Conservation (phyloP, 2,113 vertebrate species). For the Xyliphius kryptos region DNA sequence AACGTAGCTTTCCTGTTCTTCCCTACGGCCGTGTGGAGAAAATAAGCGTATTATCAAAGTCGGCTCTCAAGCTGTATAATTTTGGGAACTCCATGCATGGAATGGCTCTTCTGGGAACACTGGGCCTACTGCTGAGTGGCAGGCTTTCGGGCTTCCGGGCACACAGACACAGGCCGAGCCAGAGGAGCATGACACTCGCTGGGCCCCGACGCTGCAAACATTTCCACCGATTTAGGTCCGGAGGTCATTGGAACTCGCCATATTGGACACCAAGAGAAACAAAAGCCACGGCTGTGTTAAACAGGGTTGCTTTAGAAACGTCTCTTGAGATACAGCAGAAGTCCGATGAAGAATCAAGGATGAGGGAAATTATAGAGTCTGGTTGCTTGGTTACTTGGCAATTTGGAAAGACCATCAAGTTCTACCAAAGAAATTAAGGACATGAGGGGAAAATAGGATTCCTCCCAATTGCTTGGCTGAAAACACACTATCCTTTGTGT, state of each 20-base stretch:
- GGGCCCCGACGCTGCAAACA: constrained; percentile 53
- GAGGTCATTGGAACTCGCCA: constrained; percentile 21
- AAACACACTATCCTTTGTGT: constrained; percentile 44
- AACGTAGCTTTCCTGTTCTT: constrained; percentile 47
- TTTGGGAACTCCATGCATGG: constrained; percentile 60
- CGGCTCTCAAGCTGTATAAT: no score
- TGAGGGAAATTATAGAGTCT: constrained; percentile 28
- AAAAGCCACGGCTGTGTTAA: constrained; percentile 57
- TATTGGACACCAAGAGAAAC: constrained; percentile 25
- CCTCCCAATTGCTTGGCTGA: constrained; percentile 25
- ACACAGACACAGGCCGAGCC: constrained; percentile 51
- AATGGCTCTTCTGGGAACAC: constrained; percentile 55
- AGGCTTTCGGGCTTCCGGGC: constrained; percentile 52
- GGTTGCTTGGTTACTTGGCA: constrained; percentile 43
- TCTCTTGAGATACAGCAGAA: constrained; percentile 41
- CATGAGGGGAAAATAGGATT: constrained; percentile 23
- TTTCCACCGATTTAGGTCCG: constrained; percentile 60
- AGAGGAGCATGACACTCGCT: constrained; percentile 49
- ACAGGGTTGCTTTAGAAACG: constrained; percentile 25
- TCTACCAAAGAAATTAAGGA: constrained; percentile 41
- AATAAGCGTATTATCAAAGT: constrained; percentile 68
- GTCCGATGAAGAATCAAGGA: constrained; percentile 16
- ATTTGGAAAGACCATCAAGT: constrained; percentile 43
- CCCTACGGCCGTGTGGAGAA: constrained; percentile 47
- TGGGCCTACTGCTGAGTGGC: constrained; percentile 63